These are phyloP conservation scores for Pitangus sulphuratus DNA, from an alignment of 2,797 vertebrate genomes.

Conservation along the genomic window DNA sequence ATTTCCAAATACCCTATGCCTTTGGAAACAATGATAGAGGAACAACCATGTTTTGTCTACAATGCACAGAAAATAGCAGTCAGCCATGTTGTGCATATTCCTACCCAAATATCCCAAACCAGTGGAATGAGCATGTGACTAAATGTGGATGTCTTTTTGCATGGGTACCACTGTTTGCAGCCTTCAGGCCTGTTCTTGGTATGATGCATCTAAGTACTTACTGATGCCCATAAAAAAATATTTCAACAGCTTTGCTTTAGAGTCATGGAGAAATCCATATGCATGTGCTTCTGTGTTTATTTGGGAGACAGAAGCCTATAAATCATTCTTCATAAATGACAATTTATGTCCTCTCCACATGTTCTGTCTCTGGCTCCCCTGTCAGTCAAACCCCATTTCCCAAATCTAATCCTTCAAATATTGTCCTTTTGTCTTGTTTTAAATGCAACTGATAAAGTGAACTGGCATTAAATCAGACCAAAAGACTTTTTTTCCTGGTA, in stretches of 20 bases:
- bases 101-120: background rate
- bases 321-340: constrained; percentile 29
- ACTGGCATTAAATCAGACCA: background rate
- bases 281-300: background rate
- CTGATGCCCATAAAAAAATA: background rate
- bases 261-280: background rate
- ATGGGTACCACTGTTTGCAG: background rate
- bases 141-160: background rate
- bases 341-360: constrained; percentile 3
- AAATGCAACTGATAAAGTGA: background rate
- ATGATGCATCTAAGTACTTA: background rate
- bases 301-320: background rate
- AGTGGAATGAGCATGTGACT: fast-evolving
- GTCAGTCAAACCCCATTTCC: background rate
- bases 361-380: background rate
- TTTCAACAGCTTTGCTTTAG: background rate
- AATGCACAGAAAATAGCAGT: background rate
- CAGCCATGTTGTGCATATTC: fast-evolving
- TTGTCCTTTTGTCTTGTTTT: background rate
- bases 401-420: constrained; percentile 15
- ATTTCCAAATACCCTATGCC: background rate
- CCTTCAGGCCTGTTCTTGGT: background rate
- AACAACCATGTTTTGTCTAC: background rate
- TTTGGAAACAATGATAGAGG: background rate
- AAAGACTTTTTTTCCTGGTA: background rate